A percentile compares a stretch with the other conserved stretches of the same genome.
Evolutionary conservation across 2,797 vertebrate genomes (phyloP).

Genomic region (Prionace glauca): DNA sequence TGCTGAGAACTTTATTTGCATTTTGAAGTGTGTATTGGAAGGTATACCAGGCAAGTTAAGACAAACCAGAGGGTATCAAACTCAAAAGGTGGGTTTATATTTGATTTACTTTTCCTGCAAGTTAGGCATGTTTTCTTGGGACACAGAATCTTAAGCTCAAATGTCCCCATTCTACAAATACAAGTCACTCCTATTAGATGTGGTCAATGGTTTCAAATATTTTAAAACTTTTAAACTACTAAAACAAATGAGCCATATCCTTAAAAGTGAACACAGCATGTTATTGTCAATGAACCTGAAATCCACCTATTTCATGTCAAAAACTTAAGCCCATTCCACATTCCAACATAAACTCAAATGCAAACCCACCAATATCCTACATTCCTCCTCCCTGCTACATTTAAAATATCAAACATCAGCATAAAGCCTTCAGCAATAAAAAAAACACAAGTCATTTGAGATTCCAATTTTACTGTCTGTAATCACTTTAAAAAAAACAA

Average conservation of each 20-base stretch:
- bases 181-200: conserved; percentile 13
- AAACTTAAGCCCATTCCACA: conserved; percentile 29
- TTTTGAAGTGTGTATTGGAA: conserved; percentile 11
- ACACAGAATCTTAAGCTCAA: background rate
- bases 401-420: conserved; percentile 25
- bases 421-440: conserved; percentile 35
- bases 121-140: background rate
- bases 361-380: conserved; percentile 23
- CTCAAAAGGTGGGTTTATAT: conserved; percentile 36
- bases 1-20: conserved; percentile 38
- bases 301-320: background rate
- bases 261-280: conserved; percentile 24
- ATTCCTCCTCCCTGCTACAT: conserved; percentile 3
- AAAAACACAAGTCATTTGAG: conserved; percentile 33
- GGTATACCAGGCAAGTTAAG: background rate
- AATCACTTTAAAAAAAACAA: conserved; percentile 37
- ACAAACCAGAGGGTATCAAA: conserved; percentile 4
- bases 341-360: conserved; percentile 34
- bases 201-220: conserved; percentile 11
- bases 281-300: conserved; percentile 22
- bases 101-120: conserved; percentile 38
- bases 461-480: conserved; percentile 37
- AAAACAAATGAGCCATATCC: conserved; percentile 22
- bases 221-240: background rate
- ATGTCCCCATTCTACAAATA: conserved; percentile 27